Conservation (phyloP, 2,888 invertebrate genomes). For the Platypus cylindrus region DNA sequence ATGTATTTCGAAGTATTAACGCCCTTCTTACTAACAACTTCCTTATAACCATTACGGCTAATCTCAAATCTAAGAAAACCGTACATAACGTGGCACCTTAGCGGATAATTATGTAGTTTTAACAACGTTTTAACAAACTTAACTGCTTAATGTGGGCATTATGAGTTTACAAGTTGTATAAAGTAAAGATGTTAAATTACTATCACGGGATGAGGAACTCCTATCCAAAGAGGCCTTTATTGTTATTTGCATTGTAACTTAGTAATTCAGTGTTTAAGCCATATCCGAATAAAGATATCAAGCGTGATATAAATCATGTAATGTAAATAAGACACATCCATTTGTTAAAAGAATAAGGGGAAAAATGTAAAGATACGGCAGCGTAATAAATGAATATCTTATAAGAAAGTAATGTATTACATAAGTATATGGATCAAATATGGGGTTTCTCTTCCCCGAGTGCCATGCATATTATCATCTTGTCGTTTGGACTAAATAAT, state of each 20-base stretch:
- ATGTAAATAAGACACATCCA: too few species aligned
- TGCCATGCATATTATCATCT: slow-evolving; percentile 15
- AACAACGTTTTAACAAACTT: slow-evolving; percentile 24
- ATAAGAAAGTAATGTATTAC: slow-evolving; percentile 14
- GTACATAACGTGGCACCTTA: slow-evolving; percentile 17
- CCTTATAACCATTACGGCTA: slow-evolving; percentile 19
- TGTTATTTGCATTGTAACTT: too few species aligned
- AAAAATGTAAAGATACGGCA: too few species aligned
- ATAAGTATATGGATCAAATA: slow-evolving; percentile 15
- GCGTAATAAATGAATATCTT: slow-evolving; percentile 16
- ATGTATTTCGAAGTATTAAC: slow-evolving; percentile 13
- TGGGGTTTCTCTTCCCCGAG: slow-evolving; percentile 10
- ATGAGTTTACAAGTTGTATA: slow-evolving; percentile 24
- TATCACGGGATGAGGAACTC: slow-evolving; percentile 12
- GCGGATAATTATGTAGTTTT: slow-evolving; percentile 21
- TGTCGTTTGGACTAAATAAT: slow-evolving; percentile 10
- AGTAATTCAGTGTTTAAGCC: too few species aligned
- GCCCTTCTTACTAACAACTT: slow-evolving; percentile 11
- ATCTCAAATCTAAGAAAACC: slow-evolving; percentile 27
- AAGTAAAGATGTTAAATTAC: slow-evolving; percentile 19
- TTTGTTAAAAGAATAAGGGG: too few species aligned
- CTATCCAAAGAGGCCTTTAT: not conserved
- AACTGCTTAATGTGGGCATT: slow-evolving; percentile 25
- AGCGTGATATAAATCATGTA: too few species aligned
- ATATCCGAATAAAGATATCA: too few species aligned